Conservation (phyloP, 2,888 invertebrate genomes). For the Ennomos erosarius region DNA sequence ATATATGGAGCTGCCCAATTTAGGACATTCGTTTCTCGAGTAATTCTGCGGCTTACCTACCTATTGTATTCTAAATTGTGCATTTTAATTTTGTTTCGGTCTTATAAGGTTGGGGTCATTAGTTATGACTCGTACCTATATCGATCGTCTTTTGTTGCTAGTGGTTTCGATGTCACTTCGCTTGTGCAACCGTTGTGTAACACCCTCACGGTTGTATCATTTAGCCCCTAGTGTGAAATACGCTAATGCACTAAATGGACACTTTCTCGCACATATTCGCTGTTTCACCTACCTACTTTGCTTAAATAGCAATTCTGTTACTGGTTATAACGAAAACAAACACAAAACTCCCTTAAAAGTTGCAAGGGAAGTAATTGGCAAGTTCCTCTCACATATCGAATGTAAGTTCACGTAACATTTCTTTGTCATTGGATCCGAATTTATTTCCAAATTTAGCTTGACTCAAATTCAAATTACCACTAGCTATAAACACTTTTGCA, state of each 20-base stretch:
- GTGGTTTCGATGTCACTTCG: slow-evolving; percentile 27
- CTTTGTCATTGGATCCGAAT: neutral
- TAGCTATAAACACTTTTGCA: neutral
- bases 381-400: slow-evolving; percentile 2
- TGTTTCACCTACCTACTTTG: slow-evolving; percentile 33
- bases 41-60: neutral
- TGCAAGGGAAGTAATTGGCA: neutral
- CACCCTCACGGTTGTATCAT: slow-evolving; percentile 51
- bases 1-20: neutral
- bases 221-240: slow-evolving; percentile 65
- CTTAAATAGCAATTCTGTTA: slow-evolving; percentile 6
- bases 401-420: neutral
- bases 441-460: slow-evolving; percentile 1
- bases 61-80: slow-evolving; percentile 2
- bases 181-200: slow-evolving; percentile 58
- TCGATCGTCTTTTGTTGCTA: slow-evolving; percentile 37
- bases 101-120: slow-evolving; percentile 30
- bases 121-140: slow-evolving; percentile 24
- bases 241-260: slow-evolving; percentile 63
- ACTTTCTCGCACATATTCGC: slow-evolving; percentile 68
- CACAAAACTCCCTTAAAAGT: slow-evolving; percentile 3
- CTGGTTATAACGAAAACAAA: neutral
- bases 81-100: slow-evolving; percentile 20
- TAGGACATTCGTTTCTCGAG: slow-evolving; percentile 1
- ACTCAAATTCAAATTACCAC: too few species aligned